A percentile compares a stretch with the other conserved stretches of the same genome.
These are phyloP conservation scores for Aplocera efformata DNA, from an alignment of 2,888 invertebrate genomes.

Conservation along the genomic window DNA sequence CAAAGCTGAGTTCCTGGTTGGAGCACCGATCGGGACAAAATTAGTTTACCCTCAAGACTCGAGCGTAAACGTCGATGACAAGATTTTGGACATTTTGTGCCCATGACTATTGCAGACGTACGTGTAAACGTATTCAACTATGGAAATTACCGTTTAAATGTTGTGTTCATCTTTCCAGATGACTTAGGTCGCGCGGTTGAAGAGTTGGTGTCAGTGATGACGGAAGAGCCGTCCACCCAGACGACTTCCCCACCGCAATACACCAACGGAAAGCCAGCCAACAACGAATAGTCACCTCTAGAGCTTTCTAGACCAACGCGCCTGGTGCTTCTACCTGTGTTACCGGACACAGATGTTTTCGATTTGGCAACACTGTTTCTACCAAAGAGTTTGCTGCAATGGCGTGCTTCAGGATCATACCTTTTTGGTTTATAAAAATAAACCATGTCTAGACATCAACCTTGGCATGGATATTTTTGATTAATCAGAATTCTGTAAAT, in stretches of 20 bases:
- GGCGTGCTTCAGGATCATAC: slow-evolving; percentile 30
- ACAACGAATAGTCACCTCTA: slow-evolving; percentile 46
- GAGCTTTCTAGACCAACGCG: slow-evolving; percentile 28
- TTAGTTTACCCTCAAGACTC: too few species aligned
- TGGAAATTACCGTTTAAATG: not conserved
- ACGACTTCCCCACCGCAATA: slow-evolving; percentile 67
- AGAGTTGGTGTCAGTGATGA: slow-evolving; percentile 93
- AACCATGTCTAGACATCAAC: slow-evolving; percentile 9
- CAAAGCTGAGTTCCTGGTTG: too few species aligned
- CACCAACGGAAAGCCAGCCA: slow-evolving; percentile 68
- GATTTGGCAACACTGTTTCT: slow-evolving; percentile 65
- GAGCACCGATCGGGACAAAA: too few species aligned
- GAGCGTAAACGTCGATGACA: too few species aligned
- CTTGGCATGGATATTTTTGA: slow-evolving; percentile 4
- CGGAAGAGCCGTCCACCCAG: slow-evolving; percentile 80
- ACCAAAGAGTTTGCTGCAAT: slow-evolving; percentile 38
- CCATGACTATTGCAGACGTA: too few species aligned
- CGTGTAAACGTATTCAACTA: too few species aligned
- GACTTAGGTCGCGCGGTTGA: slow-evolving; percentile 93
- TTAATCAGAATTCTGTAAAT: slow-evolving; percentile 23
- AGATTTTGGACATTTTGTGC: too few species aligned
- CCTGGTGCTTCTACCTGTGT: slow-evolving; percentile 43
- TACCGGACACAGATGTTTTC: slow-evolving; percentile 33
- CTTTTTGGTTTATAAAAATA: slow-evolving; percentile 10
- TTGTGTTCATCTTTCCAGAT: slow-evolving; percentile 71